Evolutionary conservation across 1,140 invertebrate species (phyloP), one percentile per base, ranked within the genome.

Genomic region (Lucilia sericata): DNA sequence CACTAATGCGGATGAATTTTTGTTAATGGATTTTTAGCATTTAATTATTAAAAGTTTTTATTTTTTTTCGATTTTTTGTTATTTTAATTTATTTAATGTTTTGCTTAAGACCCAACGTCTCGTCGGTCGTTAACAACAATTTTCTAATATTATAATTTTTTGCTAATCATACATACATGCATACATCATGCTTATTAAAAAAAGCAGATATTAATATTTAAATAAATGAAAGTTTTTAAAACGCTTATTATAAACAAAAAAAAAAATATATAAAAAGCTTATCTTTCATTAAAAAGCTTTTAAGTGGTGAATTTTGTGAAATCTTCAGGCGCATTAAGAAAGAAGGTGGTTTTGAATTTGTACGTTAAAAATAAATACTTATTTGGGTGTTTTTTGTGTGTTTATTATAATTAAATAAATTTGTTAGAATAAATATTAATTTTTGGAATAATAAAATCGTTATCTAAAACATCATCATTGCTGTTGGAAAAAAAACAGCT

Each of bases 1-100:
- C 55, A 70, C 21, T 70, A 70, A 70, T 70, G 19, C 65, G 65
- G 65, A 70, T 70, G 65, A 25, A 25, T 70, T 70, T 70, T 70
- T 70, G 19, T 70, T 70, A 70, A 70, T 70, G 65, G 65, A 7
- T 70, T 70, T 70, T 70, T 70, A 70, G 65, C 65, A 70, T 70
- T 70, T 70, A 70, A 70, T 60, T 12, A 70, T 70, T 70, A 70
- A 30, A 30, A 19, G 65, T 70, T 70, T 70, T 70, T 30, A 30
- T 30, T 2, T 70, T 70, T 70, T 70, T 70, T 17, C 55, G 55
- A 14, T 60, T 3, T 17, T 60, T 60, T 30, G 25, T 30, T 60
- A n/a, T 70, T 70, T 70, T 70, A 55, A 55, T 70, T 42, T 42
- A 8, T 42, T 42, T 7, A 8, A 10, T 42, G 2, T 70, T 25